Evolutionary conservation across 1,140 invertebrate species (phyloP), one percentile per base, ranked within the genome.

Genomic region (Euwallacea fornicatus): DNA sequence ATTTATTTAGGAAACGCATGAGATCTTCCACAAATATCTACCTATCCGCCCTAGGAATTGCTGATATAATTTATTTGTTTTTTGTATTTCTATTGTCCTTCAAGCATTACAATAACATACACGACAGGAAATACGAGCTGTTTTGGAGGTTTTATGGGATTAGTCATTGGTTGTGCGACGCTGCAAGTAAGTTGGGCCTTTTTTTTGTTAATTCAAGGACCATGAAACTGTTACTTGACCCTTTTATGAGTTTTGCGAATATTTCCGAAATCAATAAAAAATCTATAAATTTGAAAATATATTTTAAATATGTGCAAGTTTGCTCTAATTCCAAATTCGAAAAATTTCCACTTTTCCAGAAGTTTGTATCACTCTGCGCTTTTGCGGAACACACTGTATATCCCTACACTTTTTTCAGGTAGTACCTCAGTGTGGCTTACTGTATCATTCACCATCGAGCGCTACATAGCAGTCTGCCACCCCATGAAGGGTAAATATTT

Each of bases 381-480:
- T n/a, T n/a, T n/a, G n/a, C n/a, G n/a, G n/a, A n/a, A n/a, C n/a
- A n/a, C n/a, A n/a, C n/a, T 33, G 4, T 33, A 33, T 33, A 33
- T 33, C 21, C 21, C 21, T 33, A 33, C 4, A 33, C 1, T 33
- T 33, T 11, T 50, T 82, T 13, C 78, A 89, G 88, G 86, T 74
- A 90, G 88, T 79, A 88, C 89, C 43, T 91, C 89, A 16, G 89
- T 91, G 44, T 93, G 91, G 90, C 81, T 93, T 60, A 91, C 89
- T 41, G 90, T 92, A 4, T 88, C 89, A 42, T 93, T 93, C 79
- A 93, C 91, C 3, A 84, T 92, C 64, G 91, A 93, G 81, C 82
- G 91, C 53, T 93, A 91, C 83, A 89, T 93, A 61, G 90, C 89
- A 41, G 90, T 93, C 6, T 88, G 89, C 73, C 87, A 91, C 83